Evolutionary conservation across 2,888 invertebrate genomes (phyloP).

Genomic region (Villa cingulata): DNA sequence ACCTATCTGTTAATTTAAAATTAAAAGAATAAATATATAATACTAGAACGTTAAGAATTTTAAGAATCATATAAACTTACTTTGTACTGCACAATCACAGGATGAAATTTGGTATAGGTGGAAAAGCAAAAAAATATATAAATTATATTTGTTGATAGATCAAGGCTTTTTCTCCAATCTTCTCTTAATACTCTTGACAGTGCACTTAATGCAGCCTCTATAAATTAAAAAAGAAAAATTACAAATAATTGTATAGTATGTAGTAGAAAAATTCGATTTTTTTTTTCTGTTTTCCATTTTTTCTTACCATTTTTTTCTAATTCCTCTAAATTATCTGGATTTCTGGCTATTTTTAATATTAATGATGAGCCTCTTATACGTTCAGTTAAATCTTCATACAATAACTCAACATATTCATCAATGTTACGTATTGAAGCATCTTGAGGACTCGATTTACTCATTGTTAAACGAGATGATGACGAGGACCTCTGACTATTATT

Average conservation of each 20-base stretch:
- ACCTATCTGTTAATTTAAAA: constrained; percentile 52
- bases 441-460: constrained; percentile 37
- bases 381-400: constrained; percentile 89
- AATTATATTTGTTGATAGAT: constrained; percentile 90
- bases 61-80: constrained; percentile 33
- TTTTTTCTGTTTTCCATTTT: background rate
- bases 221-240: constrained; percentile 23
- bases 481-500: constrained; percentile 27
- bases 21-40: background rate
- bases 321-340: constrained; percentile 87
- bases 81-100: constrained; percentile 88
- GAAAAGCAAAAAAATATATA: constrained; percentile 97
- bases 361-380: constrained; percentile 86
- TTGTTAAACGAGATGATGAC: constrained; percentile 20
- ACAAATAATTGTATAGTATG: background rate
- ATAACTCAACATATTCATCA: constrained; percentile 86
- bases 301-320: constrained; percentile 80
- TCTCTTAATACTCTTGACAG: constrained; percentile 89
- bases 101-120: constrained; percentile 88
- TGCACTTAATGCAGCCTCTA: constrained; percentile 88
- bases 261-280: background rate
- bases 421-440: constrained; percentile 68
- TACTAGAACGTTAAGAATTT: background rate
- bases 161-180: constrained; percentile 94
- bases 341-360: constrained; percentile 80